Evolutionary conservation across 2,113 vertebrate genomes (phyloP).

Genomic region (Monopterus albus): DNA sequence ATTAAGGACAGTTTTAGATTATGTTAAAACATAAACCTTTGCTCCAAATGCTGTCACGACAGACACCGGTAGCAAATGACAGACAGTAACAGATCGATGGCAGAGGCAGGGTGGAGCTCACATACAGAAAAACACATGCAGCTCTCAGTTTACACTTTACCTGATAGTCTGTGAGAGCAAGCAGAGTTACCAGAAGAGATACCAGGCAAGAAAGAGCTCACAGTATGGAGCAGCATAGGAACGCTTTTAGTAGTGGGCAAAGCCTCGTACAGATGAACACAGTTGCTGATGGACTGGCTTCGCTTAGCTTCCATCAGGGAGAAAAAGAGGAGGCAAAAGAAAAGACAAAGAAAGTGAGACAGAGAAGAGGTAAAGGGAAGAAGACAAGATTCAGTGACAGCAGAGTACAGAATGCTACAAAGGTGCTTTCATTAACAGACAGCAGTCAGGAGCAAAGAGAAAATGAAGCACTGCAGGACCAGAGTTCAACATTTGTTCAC

Average conservation of each 20-base stretch:
- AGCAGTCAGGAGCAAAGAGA: not conserved
- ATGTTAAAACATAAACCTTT: conserved; percentile 8
- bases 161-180: conserved; percentile 98
- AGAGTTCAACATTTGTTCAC: not conserved
- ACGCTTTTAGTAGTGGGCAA: conserved; percentile 97
- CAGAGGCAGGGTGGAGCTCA: conserved; percentile 34
- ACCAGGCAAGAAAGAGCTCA: conserved; percentile 98
- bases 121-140: conserved; percentile 61
- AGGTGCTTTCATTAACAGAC: not conserved
- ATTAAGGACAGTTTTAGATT: not conserved
- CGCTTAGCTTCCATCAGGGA: conserved; percentile 91
- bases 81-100: conserved; percentile 26
- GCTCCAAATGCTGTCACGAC: conserved; percentile 9
- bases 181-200: conserved; percentile 94
- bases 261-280: conserved; percentile 96
- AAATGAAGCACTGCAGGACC: conserved; percentile 3
- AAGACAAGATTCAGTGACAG: conserved; percentile 56
- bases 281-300: conserved; percentile 99
- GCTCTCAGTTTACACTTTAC: conserved; percentile 84
- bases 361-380: conserved; percentile 52
- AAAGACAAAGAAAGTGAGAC: conserved; percentile 38
- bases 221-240: conserved; percentile 97
- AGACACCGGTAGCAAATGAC: not conserved
- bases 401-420: conserved; percentile 18
- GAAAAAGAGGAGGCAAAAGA: conserved; percentile 29